These are phyloP conservation scores for Dicyrtoma fusca DNA, from an alignment of 2,888 invertebrate genomes.

Conservation along the genomic window DNA sequence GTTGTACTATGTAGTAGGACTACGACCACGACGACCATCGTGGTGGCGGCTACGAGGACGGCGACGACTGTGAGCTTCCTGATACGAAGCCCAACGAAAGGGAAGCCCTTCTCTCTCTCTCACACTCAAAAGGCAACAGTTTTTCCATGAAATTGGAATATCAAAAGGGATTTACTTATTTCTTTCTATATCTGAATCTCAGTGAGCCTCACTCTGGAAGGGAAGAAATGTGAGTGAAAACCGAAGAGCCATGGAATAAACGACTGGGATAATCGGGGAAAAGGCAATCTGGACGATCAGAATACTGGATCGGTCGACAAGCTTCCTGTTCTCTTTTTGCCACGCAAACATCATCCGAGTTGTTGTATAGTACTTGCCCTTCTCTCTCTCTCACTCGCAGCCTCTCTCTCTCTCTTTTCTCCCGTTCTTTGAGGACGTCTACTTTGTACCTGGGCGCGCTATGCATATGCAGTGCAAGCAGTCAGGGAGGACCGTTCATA, in stretches of 20 bases:
- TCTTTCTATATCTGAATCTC: slow-evolving; percentile 31
- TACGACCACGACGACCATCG: too few relatives aligned
- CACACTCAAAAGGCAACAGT: slow-evolving; percentile 35
- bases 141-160: slow-evolving; percentile 41
- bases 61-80: background rate
- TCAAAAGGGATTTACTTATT: slow-evolving; percentile 39
- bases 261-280: slow-evolving; percentile 24
- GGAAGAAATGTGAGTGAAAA: slow-evolving; percentile 29
- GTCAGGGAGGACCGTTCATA: background rate
- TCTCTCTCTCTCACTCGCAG: background rate
- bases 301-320: slow-evolving; percentile 5
- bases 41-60: too few relatives aligned
- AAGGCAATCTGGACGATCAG: slow-evolving; percentile 29
- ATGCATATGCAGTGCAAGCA: too few relatives aligned
- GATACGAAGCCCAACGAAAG: background rate
- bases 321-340: slow-evolving; percentile 12
- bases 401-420: background rate
- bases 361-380: too few relatives aligned
- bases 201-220: slow-evolving; percentile 29
- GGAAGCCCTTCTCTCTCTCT: background rate
- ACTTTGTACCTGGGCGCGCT: slow-evolving; percentile 4
- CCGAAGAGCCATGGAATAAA: slow-evolving; percentile 32
- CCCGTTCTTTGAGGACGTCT: background rate
- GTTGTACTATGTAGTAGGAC: background rate
- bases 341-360: slow-evolving; percentile 16